Percentiles rank a stretch among this genome's conserved stretches.
phyloP scores from a whole-genome alignment of 2,113 vertebrate genomes.

The Myotis davidii region DNA sequence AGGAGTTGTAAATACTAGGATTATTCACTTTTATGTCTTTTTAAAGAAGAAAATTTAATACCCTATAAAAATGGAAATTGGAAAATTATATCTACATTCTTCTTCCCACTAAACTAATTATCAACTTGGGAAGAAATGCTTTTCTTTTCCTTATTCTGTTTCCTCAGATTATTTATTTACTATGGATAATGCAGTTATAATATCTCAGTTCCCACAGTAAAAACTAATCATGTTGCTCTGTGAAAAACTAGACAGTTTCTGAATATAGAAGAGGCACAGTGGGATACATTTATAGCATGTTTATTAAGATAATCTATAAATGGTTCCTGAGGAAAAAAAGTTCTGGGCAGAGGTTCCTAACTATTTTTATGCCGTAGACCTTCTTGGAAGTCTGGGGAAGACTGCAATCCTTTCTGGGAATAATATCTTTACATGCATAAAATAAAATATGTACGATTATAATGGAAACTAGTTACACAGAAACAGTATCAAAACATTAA shows the following conservation, averaged over 20 bases:
- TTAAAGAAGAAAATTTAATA: slow-evolving; percentile 59
- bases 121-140: slow-evolving; percentile 58
- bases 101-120: slow-evolving; percentile 71
- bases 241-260: slow-evolving; percentile 65
- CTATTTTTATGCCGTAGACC: slow-evolving; percentile 7
- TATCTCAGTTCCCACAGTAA: slow-evolving; percentile 82
- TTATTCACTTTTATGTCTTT: slow-evolving; percentile 41
- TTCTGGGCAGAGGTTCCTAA: slow-evolving; percentile 34
- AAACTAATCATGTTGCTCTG: slow-evolving; percentile 74
- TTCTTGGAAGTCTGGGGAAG: not conserved
- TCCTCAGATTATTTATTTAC: slow-evolving; percentile 81
- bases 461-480: not conserved
- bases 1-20: slow-evolving; percentile 58
- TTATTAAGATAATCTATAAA: slow-evolving; percentile 64
- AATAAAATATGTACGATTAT: not conserved
- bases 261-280: slow-evolving; percentile 63
- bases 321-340: slow-evolving; percentile 17
- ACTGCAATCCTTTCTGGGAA: not conserved
- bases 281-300: slow-evolving; percentile 65
- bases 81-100: slow-evolving; percentile 69
- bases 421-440: not conserved
- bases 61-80: slow-evolving; percentile 51
- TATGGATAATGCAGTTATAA: slow-evolving; percentile 65
- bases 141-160: slow-evolving; percentile 72
- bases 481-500: not conserved